Base-by-base conservation (phyloP, 35 echinoderm and acorn worm species). In the Lytechinus variegatus region DNA sequence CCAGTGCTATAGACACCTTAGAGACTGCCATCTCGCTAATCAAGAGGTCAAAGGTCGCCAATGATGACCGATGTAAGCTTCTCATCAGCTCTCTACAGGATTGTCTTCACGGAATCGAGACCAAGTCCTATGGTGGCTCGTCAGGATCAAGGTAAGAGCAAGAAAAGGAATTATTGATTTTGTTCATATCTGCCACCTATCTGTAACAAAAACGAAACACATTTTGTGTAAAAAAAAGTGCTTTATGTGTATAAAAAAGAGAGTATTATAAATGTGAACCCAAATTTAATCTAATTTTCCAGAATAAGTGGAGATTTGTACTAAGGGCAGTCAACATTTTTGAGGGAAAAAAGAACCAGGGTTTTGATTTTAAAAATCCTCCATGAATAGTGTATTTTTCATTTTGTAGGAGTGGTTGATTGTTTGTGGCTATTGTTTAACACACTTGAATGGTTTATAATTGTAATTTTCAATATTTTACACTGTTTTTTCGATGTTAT, bases 21-120 rank as follows among this genome's bases (percentile, higher is more conserved):
- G 98, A 97, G 56, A 99, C 98, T 2, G 98, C 98, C 56, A 99
- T 99, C 54, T 99, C 98, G 54, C 95, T 99, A 55, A 99, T 99
- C 95, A 99, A 99, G 86, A 97, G 97, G 93, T 99, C 98, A 53
- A 99, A 99, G 93, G 97, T 99, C 52, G 97, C 98, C 28, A 95
- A 87, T 12, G 98, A 99, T 94, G 97, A 99, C 97, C 94, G 98
- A 4, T 99, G 98, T 87, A 99, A 99, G 95, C 96, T 99, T 14
- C 89, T 99, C 11, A 96, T 99, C 87, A 97, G 98, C 61, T 99
- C 98, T 6, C 95, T 99, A 3, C 98, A 99, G 72, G 98, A 99
- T 92, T 99, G 98, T 52, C 98, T 99, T 12, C 97, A 97, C 89
- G 98, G 98, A 8, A 99, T 99, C 28, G 98, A 99, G 94, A 96